Evolutionary conservation across 2,888 invertebrate genomes (phyloP).

Genomic region (Xiphydria camelus): DNA sequence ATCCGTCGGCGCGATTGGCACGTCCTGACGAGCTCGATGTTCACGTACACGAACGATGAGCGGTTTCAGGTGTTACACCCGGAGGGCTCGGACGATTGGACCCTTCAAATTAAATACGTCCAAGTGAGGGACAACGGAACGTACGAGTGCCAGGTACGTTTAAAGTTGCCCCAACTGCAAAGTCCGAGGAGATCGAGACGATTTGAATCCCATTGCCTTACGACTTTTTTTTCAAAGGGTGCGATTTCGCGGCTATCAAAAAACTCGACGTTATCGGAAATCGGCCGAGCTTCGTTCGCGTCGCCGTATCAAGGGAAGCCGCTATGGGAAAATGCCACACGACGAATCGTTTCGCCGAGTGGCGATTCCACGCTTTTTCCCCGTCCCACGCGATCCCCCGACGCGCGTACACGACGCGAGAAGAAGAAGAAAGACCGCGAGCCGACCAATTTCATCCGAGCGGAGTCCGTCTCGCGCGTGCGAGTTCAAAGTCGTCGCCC

Average conservation of each 20-base stretch:
- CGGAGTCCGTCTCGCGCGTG: no score
- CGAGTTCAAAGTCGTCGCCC: no score
- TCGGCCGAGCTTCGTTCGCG: neutral
- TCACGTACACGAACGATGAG: conserved; percentile 90
- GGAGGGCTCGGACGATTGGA: conserved; percentile 92
- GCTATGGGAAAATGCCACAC: neutral
- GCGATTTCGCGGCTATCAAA: neutral
- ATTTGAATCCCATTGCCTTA: neutral
- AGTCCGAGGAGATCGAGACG: neutral
- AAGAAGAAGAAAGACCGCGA: no score
- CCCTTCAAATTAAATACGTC: conserved; percentile 90
- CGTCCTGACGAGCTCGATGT: conserved; percentile 87
- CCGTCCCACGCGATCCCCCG: no score
- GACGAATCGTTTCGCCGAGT: no score
- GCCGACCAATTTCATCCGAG: no score
- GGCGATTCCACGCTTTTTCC: no score
- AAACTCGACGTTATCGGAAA: neutral
- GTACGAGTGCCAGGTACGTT: conserved; percentile 87
- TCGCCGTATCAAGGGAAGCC: neutral
- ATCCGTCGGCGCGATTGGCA: conserved; percentile 91
- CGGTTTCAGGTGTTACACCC: conserved; percentile 77
- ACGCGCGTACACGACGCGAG: no score
- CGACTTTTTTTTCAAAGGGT: neutral
- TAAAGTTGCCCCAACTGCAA: no score
- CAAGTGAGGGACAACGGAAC: conserved; percentile 92